A percentile compares a stretch with the other conserved stretches of the same genome.
phyloP scores from a whole-genome alignment of 2,113 vertebrate genomes.

The Corythoichthys haematopterus region DNA sequence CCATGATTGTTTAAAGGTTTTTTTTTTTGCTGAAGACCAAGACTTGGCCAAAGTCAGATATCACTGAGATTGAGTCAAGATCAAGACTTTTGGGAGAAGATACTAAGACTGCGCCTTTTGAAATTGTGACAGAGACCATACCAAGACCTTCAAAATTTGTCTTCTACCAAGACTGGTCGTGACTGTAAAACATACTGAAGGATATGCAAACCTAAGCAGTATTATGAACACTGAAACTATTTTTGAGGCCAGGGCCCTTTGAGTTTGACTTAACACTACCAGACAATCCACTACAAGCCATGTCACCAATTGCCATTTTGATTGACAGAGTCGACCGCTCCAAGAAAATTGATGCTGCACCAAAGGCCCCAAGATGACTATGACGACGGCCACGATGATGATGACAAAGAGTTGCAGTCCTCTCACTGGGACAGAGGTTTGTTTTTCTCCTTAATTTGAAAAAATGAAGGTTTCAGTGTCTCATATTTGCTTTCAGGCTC shows the following conservation, averaged over 20 bases:
- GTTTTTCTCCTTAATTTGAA: background rate
- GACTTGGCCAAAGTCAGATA: too few species aligned
- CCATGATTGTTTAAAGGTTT: too few species aligned
- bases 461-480: background rate
- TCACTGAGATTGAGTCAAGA: too few species aligned
- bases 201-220: too few species aligned
- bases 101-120: too few species aligned
- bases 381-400: background rate
- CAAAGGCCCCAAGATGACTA: slow-evolving; percentile 52
- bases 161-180: too few species aligned
- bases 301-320: background rate
- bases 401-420: slow-evolving; percentile 37
- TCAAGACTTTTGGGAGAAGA: too few species aligned
- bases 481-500: slow-evolving; percentile 31
- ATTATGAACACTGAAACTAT: background rate
- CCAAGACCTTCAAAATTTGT: too few species aligned
- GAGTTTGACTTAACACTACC: background rate
- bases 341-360: slow-evolving; percentile 52
- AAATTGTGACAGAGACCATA: too few species aligned
- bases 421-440: slow-evolving; percentile 61
- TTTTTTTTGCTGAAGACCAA: too few species aligned
- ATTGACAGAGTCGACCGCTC: slow-evolving; percentile 43
- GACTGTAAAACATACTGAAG: too few species aligned
- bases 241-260: too few species aligned
- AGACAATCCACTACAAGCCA: background rate